phyloP scores from a whole-genome alignment of 2,888 invertebrate species.

The Epinotia demarniana region DNA sequence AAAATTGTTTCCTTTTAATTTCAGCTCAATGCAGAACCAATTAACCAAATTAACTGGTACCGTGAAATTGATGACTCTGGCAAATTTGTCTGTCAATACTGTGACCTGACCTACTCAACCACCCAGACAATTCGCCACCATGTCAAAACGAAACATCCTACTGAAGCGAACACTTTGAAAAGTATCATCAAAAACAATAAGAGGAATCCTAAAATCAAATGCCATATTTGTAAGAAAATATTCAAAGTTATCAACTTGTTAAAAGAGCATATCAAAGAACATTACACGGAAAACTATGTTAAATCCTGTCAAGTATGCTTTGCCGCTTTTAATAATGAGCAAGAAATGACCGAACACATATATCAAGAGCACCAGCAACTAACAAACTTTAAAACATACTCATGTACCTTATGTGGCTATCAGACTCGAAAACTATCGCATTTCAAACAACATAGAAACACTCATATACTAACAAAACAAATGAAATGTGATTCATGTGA shows the following conservation, averaged over 20 bases:
- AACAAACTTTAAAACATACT: constrained; percentile 43
- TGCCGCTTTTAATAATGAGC: constrained; percentile 49
- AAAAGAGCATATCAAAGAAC: constrained; percentile 49
- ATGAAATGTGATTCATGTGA: constrained; percentile 54
- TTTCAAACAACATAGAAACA: constrained; percentile 55
- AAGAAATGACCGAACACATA: constrained; percentile 51
- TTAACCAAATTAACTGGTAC: constrained; percentile 48
- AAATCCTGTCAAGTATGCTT: constrained; percentile 53
- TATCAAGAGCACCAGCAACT: constrained; percentile 48
- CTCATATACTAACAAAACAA: constrained; percentile 50
- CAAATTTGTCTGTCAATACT: constrained; percentile 56
- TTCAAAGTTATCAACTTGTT: constrained; percentile 50
- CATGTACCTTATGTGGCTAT: constrained; percentile 57
- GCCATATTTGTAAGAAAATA: constrained; percentile 54
- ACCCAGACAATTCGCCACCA: constrained; percentile 55
- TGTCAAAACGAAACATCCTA: constrained; percentile 54
- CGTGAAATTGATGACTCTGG: constrained; percentile 50
- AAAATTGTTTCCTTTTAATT: constrained; percentile 12
- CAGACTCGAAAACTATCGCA: constrained; percentile 55
- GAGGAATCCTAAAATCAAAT: constrained; percentile 51
- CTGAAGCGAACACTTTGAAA: constrained; percentile 48
- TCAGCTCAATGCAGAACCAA: constrained; percentile 43
- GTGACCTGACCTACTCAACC: constrained; percentile 56
- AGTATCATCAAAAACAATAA: constrained; percentile 48
- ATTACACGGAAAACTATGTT: constrained; percentile 46